Percentiles rank a stretch among this genome's conserved stretches.
Evolutionary conservation across 2,113 vertebrate species (phyloP).

Genomic region (Myotis yumanensis): DNA sequence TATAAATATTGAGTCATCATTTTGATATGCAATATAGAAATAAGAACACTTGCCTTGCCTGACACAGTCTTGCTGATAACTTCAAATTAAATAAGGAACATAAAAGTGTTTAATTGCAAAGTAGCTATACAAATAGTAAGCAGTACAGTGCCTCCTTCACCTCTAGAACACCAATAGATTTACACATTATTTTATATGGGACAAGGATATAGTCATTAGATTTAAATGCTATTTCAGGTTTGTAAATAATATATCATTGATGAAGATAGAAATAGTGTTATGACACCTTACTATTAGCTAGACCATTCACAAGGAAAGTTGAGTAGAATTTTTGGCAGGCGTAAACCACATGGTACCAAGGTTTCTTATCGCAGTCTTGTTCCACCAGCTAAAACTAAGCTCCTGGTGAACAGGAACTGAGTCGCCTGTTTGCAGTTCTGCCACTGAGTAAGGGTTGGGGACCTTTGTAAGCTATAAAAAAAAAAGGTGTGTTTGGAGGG

Average conservation of each 20-base stretch:
- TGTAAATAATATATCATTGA: background rate
- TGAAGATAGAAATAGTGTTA: background rate
- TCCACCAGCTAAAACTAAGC: background rate
- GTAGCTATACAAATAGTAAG: background rate
- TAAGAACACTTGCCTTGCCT: background rate
- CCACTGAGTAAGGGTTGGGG: no score
- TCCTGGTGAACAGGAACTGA: background rate
- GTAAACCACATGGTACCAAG: background rate
- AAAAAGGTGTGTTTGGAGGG: background rate
- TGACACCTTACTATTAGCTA: background rate
- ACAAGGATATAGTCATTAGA: background rate
- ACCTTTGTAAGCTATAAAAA: background rate
- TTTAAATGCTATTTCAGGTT: background rate
- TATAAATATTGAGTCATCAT: background rate
- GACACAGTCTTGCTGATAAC: background rate
- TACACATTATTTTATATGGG: background rate
- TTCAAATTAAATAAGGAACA: background rate
- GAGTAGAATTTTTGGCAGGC: background rate
- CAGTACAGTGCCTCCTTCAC: background rate
- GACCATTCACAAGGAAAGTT: background rate
- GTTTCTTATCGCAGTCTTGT: background rate
- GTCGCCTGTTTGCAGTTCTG: background rate
- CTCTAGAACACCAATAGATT: background rate
- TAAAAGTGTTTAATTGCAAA: background rate
- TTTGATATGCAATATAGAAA: background rate